phyloP scores from a whole-genome alignment of 1,140 invertebrate genomes.

The Penaeus indicus region DNA sequence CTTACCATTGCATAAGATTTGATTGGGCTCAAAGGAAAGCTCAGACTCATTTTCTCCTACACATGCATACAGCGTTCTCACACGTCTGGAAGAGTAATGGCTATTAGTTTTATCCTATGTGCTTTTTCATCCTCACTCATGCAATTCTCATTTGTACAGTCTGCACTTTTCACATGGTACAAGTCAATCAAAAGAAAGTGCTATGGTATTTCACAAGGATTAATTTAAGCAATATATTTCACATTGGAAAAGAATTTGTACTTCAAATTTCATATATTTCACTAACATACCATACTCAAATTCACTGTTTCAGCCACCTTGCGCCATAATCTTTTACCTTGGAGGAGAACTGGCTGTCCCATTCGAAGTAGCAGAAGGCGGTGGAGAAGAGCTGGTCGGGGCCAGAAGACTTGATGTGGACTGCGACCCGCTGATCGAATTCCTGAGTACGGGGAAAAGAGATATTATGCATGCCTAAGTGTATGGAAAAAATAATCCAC shows the following conservation, averaged over 20 bases:
- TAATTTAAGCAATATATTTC: no score
- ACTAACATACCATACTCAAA: neutral
- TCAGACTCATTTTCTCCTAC: constrained; percentile 96
- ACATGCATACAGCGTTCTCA: constrained; percentile 94
- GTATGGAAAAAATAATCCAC: neutral
- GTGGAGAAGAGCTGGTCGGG: constrained; percentile 44
- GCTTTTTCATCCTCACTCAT: neutral
- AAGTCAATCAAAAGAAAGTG: no score
- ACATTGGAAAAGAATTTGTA: no score
- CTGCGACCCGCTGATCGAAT: constrained; percentile 60
- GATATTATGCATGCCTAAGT: no score
- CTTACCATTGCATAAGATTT: constrained; percentile 96
- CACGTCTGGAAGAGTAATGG: constrained; percentile 72
- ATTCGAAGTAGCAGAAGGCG: constrained; percentile 44
- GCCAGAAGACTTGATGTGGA: constrained; percentile 48
- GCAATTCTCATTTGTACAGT: no score
- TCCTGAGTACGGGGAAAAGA: constrained; percentile 37
- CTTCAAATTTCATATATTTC: neutral
- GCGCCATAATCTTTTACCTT: constrained; percentile 30
- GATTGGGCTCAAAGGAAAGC: constrained; percentile 97
- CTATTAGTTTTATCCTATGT: constrained; percentile 16
- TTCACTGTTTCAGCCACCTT: neutral
- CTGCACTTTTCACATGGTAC: no score
- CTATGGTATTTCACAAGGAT: no score
- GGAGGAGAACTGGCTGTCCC: constrained; percentile 53